A percentile compares a stretch with the other conserved stretches of the same genome.
phyloP scores from a whole-genome alignment of 2,113 vertebrate genomes.

The Syngnathus floridae region DNA sequence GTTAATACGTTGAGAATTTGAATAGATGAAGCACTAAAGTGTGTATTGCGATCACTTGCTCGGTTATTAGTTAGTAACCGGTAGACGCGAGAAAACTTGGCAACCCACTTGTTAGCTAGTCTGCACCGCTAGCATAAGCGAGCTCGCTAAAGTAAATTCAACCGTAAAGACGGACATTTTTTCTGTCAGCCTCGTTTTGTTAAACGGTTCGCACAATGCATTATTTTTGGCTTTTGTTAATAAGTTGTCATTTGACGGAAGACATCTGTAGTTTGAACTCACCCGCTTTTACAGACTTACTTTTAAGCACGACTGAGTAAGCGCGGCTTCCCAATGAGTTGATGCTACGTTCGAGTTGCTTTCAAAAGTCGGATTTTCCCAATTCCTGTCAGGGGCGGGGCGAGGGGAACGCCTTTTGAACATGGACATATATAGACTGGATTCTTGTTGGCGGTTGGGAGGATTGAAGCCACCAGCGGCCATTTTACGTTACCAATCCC shows the following conservation, averaged over 20 bases:
- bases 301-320: slow-evolving; percentile 51
- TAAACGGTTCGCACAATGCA: not conserved
- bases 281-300: slow-evolving; percentile 39
- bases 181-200: not conserved
- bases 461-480: not conserved
- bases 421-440: not conserved
- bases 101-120: slow-evolving; percentile 31
- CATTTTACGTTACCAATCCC: not conserved
- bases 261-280: slow-evolving; percentile 2
- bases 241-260: rapidly evolving
- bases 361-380: not conserved
- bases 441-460: no score
- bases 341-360: slow-evolving; percentile 35
- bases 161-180: slow-evolving; percentile 22
- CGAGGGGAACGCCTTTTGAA: not conserved
- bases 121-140: slow-evolving; percentile 41
- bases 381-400: not conserved
- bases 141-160: slow-evolving; percentile 30
- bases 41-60: no score
- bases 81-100: slow-evolving; percentile 24
- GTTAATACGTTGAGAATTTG: not conserved
- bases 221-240: not conserved
- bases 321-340: slow-evolving; percentile 34
- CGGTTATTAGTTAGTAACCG: not conserved
- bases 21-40: not conserved